Percentiles rank a stretch among this genome's conserved stretches.
phyloP scores from a whole-genome alignment of 2,888 invertebrate species.

The Himalopsyche tibetana region DNA sequence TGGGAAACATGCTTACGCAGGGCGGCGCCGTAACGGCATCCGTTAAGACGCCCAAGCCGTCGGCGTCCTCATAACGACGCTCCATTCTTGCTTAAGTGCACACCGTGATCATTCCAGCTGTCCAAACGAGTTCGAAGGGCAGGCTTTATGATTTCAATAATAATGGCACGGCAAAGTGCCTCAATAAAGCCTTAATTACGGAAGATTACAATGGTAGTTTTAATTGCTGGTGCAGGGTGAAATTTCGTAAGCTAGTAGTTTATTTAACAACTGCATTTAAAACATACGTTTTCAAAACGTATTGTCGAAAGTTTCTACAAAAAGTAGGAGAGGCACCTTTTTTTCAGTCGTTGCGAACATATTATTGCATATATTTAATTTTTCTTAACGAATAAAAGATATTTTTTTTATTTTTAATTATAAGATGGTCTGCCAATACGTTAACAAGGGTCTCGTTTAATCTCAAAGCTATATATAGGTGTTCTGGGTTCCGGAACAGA shows the following conservation, averaged over 20 bases:
- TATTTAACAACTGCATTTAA: neutral
- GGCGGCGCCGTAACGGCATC: slow-evolving; percentile 1
- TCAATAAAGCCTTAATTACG: slow-evolving; percentile 50
- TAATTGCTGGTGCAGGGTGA: slow-evolving; percentile 12
- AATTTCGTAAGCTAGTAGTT: neutral
- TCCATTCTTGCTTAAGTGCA: slow-evolving; percentile 9
- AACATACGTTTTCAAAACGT: neutral
- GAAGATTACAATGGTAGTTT: slow-evolving; percentile 41
- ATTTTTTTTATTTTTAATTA: no score
- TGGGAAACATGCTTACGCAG: slow-evolving; percentile 4
- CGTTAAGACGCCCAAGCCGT: slow-evolving; percentile 5
- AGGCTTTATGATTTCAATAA: slow-evolving; percentile 63
- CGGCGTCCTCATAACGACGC: slow-evolving; percentile 26
- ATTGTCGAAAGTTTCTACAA: neutral
- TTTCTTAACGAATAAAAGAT: no score
- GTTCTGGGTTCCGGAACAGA: no score
- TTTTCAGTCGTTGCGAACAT: no score
- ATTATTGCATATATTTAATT: no score
- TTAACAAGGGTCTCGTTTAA: no score
- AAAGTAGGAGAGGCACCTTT: no score
- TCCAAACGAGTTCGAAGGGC: slow-evolving; percentile 55
- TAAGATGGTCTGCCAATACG: no score
- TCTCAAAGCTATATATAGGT: no score
- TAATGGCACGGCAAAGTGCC: slow-evolving; percentile 6
- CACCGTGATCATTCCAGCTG: slow-evolving; percentile 48